A percentile compares a stretch with the other conserved stretches of the same genome.
Evolutionary conservation across 2,113 vertebrate species (phyloP).

Genomic region (Pagrus major): DNA sequence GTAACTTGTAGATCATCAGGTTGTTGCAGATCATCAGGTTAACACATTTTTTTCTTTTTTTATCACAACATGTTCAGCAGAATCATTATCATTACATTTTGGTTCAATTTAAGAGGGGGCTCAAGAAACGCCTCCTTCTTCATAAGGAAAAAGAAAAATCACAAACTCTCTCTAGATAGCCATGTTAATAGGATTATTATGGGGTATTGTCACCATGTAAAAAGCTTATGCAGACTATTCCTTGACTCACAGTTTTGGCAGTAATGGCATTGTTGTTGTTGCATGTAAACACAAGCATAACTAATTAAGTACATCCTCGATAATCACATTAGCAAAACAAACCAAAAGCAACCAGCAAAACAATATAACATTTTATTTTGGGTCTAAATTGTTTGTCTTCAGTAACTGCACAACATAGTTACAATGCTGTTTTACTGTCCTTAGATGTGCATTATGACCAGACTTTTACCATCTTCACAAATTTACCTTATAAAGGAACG

Average conservation of each 20-base stretch:
- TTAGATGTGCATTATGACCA: not conserved
- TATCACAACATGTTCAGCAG: not conserved
- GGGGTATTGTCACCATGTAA: constrained; percentile 7
- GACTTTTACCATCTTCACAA: not conserved
- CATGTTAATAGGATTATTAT: not conserved
- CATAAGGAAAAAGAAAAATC: not conserved
- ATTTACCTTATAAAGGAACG: not conserved
- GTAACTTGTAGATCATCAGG: not conserved
- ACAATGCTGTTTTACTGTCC: not conserved
- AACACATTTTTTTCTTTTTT: constrained; percentile 6
- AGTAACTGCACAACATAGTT: not conserved
- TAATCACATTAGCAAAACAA: not conserved
- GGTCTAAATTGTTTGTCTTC: not conserved
- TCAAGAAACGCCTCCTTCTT: not conserved
- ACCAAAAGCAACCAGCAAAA: not conserved
- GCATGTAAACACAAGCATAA: not conserved
- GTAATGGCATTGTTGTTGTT: not conserved
- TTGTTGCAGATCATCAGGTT: not conserved
- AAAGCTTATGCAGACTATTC: not conserved
- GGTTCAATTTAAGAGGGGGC: too few species aligned
- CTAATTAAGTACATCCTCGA: constrained; percentile 4
- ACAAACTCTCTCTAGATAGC: not conserved
- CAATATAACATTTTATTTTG: not conserved
- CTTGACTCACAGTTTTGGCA: not conserved
- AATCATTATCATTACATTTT: not conserved